Conservation (phyloP, 1,140 invertebrate species). For the Centruroides vittatus region DNA sequence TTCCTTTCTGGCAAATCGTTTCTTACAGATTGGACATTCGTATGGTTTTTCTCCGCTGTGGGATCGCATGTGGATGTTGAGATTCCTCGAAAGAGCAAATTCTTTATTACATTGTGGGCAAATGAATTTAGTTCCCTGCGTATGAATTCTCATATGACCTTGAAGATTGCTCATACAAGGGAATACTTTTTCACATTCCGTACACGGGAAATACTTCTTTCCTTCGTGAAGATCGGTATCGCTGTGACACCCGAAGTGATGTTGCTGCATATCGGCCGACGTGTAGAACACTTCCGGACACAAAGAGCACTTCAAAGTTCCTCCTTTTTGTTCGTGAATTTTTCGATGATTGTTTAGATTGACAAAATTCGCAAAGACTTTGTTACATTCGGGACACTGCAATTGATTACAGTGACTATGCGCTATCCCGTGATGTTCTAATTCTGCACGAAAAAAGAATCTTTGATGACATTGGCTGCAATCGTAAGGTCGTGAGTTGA, state of each 20-base stretch:
- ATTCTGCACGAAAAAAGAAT: constrained; percentile 81
- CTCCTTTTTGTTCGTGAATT: constrained; percentile 19
- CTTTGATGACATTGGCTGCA: constrained; percentile 64
- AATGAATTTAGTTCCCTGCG: constrained; percentile 19
- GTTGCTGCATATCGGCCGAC: constrained; percentile 23
- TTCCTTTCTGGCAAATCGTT: constrained; percentile 23
- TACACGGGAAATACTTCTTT: constrained; percentile 22
- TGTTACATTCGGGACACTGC: constrained; percentile 19
- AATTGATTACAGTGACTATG: not conserved
- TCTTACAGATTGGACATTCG: constrained; percentile 25
- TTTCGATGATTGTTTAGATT: constrained; percentile 19
- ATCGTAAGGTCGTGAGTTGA: constrained; percentile 61
- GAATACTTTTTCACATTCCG: constrained; percentile 28
- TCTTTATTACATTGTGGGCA: constrained; percentile 20
- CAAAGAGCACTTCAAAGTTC: constrained; percentile 22
- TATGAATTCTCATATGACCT: constrained; percentile 28
- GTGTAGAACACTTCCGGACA: constrained; percentile 20
- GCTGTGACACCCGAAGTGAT: constrained; percentile 25
- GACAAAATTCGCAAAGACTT: not conserved
- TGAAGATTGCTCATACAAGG: constrained; percentile 26
- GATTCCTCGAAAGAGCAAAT: constrained; percentile 18
- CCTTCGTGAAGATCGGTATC: constrained; percentile 8
- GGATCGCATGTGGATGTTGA: constrained; percentile 19
- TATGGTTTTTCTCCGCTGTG: constrained; percentile 24
- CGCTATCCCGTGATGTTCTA: constrained; percentile 56